Conservation (phyloP, 2,797 vertebrate genomes). For the Siniperca scherzeri region DNA sequence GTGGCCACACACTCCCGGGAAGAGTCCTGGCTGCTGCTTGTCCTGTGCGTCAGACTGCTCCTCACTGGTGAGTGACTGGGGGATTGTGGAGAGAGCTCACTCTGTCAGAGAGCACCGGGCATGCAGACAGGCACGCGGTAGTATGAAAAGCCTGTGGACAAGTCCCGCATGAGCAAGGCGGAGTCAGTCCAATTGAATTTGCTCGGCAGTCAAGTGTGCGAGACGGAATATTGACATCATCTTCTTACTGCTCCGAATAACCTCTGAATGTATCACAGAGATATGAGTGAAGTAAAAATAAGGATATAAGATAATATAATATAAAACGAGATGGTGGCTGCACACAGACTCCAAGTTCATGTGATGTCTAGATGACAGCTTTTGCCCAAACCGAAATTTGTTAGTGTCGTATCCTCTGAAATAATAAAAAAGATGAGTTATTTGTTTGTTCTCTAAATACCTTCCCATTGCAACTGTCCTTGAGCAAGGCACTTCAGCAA, state of each 20-base stretch:
- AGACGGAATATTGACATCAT: conserved; percentile 71
- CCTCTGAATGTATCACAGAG: conserved; percentile 15
- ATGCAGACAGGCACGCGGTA: conserved; percentile 52
- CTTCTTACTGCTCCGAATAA: conserved; percentile 43
- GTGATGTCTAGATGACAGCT: not conserved
- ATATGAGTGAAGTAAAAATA: not conserved
- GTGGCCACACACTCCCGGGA: conserved; percentile 69
- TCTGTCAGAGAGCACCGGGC: conserved; percentile 62
- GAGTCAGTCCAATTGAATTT: conserved; percentile 82
- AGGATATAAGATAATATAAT: too few relatives aligned
- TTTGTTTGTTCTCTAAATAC: not conserved
- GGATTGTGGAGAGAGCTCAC: conserved; percentile 38
- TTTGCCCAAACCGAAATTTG: not conserved
- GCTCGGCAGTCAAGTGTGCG: conserved; percentile 73
- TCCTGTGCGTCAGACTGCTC: conserved; percentile 74
- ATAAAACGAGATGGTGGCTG: not conserved
- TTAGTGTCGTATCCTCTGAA: not conserved
- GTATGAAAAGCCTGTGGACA: conserved; percentile 70
- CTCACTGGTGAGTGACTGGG: conserved; percentile 68
- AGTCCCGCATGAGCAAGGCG: conserved; percentile 79
- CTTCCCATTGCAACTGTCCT: not conserved
- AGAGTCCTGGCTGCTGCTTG: conserved; percentile 73
- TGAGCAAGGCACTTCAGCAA: conserved; percentile 23
- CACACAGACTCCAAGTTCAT: conserved; percentile 26
- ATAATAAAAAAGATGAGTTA: not conserved